Evolutionary conservation across 2,888 invertebrate genomes (phyloP).

Genomic region (Icerya purchasi): DNA sequence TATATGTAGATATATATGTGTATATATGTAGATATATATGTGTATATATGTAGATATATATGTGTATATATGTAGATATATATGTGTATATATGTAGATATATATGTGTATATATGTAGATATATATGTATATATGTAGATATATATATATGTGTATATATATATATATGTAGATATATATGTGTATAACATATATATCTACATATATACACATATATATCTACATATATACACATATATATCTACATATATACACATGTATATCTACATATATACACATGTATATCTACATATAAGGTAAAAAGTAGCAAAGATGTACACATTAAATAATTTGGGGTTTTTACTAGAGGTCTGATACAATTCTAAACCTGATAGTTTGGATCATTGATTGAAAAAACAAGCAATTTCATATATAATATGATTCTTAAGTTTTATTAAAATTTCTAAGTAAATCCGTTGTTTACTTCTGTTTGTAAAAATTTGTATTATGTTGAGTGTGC

Average conservation of each 20-base stretch:
- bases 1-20: neutral
- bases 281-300: neutral
- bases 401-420: too few species aligned
- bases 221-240: neutral
- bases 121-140: neutral
- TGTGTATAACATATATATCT: neutral
- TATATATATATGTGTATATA: neutral
- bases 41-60: neutral
- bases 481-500: too few species aligned
- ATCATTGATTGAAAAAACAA: too few species aligned
- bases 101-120: neutral
- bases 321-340: too few species aligned
- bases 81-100: neutral
- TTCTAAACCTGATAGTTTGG: too few species aligned
- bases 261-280: neutral
- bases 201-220: neutral
- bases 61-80: neutral
- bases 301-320: too few species aligned
- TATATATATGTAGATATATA: neutral
- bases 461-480: too few species aligned
- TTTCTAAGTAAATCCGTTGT: too few species aligned
- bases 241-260: neutral
- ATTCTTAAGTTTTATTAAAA: too few species aligned
- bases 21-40: neutral
- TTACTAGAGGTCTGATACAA: too few species aligned